Evolutionary conservation across 2,797 vertebrate species (phyloP).

Genomic region (Alectoris magna): DNA sequence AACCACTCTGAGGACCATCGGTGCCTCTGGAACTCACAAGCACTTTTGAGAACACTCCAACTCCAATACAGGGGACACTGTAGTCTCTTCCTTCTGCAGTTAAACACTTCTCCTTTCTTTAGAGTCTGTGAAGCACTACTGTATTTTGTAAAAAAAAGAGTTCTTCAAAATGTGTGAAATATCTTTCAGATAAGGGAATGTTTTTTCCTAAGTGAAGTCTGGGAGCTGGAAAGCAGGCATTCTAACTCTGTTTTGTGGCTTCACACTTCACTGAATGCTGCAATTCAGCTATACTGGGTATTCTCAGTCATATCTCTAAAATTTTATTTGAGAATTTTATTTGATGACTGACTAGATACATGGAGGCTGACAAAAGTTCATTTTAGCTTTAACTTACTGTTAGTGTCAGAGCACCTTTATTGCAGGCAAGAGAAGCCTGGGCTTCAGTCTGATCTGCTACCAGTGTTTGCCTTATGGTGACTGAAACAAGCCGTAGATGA

Average conservation of each 20-base stretch:
- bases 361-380: background rate
- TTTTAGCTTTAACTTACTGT: background rate
- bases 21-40: background rate
- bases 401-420: background rate
- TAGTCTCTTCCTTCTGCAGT: background rate
- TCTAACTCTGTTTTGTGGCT: background rate
- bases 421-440: background rate
- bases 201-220: background rate
- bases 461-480: background rate
- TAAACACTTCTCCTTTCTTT: background rate
- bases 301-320: background rate
- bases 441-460: background rate
- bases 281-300: background rate
- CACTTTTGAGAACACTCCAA: background rate
- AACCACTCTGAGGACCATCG: background rate
- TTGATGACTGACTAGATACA: background rate
- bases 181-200: background rate
- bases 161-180: background rate
- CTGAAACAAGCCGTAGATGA: background rate
- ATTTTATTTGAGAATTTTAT: background rate
- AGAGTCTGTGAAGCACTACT: background rate
- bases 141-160: background rate
- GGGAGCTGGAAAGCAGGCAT: background rate
- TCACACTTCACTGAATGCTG: background rate
- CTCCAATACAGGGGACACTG: background rate